A percentile compares a stretch with the other conserved stretches of the same genome.
These are phyloP conservation scores for Graptemys geographica DNA, from an alignment of 2,797 vertebrate genomes.

Conservation along the genomic window DNA sequence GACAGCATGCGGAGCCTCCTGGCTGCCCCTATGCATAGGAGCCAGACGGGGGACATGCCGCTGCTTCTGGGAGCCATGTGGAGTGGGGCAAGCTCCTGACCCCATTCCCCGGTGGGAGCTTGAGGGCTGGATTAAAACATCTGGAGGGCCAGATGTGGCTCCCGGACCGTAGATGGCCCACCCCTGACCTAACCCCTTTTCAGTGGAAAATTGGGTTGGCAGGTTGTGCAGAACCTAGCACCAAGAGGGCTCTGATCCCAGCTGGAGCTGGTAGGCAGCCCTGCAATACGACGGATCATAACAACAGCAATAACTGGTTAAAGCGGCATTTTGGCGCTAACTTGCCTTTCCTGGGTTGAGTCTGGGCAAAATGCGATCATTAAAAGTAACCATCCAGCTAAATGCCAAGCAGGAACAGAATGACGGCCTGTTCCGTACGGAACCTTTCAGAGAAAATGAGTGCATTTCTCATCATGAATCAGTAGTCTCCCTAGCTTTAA, in stretches of 20 bases:
- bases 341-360: background rate
- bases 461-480: too few relatives aligned
- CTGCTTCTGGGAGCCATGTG: too few relatives aligned
- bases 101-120: fast-evolving
- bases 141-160: too few relatives aligned
- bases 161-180: too few relatives aligned
- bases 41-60: too few relatives aligned
- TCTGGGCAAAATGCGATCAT: background rate
- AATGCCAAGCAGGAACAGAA: background rate
- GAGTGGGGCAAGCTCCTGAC: too few relatives aligned
- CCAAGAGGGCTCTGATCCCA: background rate
- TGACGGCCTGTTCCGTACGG: background rate
- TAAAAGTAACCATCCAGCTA: background rate
- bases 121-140: too few relatives aligned
- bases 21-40: too few relatives aligned
- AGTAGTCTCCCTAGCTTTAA: background rate
- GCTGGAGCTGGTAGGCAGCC: background rate
- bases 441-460: too few relatives aligned
- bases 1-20: too few relatives aligned
- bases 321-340: background rate
- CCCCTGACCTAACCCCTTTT: background rate
- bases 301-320: background rate
- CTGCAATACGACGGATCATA: background rate
- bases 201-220: background rate
- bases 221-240: background rate